Percentiles rank a stretch among this genome's conserved stretches.
Conservation (phyloP, 2,797 vertebrate genomes). For the Eleutherodactylus coqui region DNA sequence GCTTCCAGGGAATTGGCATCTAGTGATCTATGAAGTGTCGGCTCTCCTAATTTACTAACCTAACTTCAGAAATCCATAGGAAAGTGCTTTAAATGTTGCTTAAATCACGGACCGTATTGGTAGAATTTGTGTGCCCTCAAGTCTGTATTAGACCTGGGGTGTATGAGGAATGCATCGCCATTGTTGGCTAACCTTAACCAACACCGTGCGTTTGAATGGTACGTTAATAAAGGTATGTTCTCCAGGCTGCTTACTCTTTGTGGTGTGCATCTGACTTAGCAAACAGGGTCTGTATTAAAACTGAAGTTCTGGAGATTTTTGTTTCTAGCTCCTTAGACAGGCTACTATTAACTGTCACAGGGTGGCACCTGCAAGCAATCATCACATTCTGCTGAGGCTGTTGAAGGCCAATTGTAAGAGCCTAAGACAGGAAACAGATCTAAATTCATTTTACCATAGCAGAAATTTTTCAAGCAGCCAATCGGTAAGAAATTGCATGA, state of each 20-base stretch:
- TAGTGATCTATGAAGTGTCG: constrained; percentile 68
- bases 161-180: constrained; percentile 56
- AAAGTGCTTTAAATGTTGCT: constrained; percentile 62
- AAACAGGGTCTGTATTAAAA: constrained; percentile 29
- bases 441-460: neutral
- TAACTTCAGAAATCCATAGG: constrained; percentile 63
- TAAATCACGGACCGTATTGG: constrained; percentile 63
- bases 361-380: constrained; percentile 20
- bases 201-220: constrained; percentile 36
- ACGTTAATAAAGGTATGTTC: constrained; percentile 32
- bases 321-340: neutral
- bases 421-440: neutral
- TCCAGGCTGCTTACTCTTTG: constrained; percentile 19
- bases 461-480: neutral
- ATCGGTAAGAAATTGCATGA: neutral
- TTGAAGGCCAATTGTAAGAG: constrained; percentile 18
- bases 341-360: neutral
- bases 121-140: constrained; percentile 58
- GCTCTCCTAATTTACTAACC: constrained; percentile 65
- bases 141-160: constrained; percentile 65
- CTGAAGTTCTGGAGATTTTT: neutral
- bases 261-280: constrained; percentile 6
- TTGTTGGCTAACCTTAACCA: constrained; percentile 44
- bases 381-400: constrained; percentile 18
- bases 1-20: constrained; percentile 67